Base-by-base conservation (phyloP, 2,113 vertebrate species). In the Pelusios castaneus region DNA sequence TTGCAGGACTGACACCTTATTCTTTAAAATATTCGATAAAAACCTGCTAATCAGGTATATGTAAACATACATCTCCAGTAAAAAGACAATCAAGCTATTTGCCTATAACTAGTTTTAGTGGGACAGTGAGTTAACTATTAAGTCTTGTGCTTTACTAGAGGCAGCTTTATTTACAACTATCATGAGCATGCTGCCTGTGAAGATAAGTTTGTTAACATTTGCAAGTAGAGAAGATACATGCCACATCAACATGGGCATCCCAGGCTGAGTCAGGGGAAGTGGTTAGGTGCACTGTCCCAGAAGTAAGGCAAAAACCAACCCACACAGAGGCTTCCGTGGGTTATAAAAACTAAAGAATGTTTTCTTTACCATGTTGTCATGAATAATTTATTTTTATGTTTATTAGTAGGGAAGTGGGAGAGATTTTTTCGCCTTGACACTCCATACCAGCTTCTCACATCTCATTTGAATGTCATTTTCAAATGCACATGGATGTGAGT, bases 381-480 rank as follows among this genome's bases (percentile, higher is more conserved):
- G 41, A 73, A 75, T 75, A 19, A 41, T 43, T 75, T 90, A 22
- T 93, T 93, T 79, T 95, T 89, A 86, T 87, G 11, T 16, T 92
- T 85, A 58, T 88, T 94, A 91, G 1, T 1, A 84, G 47, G 10
- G 17, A 67, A 91, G 9, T 80, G 6, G 75, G 73, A 56, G 63
- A 55, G 24, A 56, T 90, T 92, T 75, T 89, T 31, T 38, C 76
- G 52, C 47, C 52, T 51, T 79, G 86, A 70, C 2, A 67, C 51
- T 92, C 27, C n/a, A 63, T 25, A 55, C 52, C 38, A 45, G 27
- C 81, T 89, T 84, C 25, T 43, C 4, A 3, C 4, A 43, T 89
- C 89, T 95, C 63, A 78, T 70, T 80, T 93, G 79, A 89, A 52
- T 45, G 31, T 10, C 78, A 52, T 87, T 93, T 41, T 94, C 27